Percentiles rank a stretch among this genome's conserved stretches.
Conservation (phyloP, 2,888 invertebrate genomes). For the Meliscaeva auricollis region DNA sequence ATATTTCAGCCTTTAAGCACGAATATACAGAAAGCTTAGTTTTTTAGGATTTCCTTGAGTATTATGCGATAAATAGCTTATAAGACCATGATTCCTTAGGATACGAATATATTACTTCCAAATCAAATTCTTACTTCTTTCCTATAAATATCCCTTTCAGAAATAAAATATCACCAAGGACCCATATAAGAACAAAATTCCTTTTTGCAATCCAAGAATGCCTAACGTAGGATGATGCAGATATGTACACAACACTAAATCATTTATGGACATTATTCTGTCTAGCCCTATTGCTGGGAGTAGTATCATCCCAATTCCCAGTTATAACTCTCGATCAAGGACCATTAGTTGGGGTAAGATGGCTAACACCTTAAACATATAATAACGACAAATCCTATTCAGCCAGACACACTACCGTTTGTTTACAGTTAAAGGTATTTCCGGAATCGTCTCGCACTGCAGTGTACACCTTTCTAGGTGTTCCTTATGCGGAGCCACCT, state of each 20-base stretch:
- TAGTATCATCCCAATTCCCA: conserved; percentile 59
- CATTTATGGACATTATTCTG: conserved; percentile 40
- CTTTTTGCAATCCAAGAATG: conserved; percentile 50
- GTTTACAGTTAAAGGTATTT: conserved; percentile 87
- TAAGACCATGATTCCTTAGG: neutral
- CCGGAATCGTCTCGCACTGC: conserved; percentile 87
- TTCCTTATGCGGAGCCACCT: conserved; percentile 93
- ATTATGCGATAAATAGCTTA: neutral
- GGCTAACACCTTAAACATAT: conserved; percentile 28
- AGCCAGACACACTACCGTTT: neutral
- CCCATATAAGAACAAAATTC: neutral
- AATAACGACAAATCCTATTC: conserved; percentile 50
- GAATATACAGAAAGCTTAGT: neutral
- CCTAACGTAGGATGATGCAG: conserved; percentile 53
- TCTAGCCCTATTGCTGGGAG: conserved; percentile 23
- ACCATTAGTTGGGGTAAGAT: conserved; percentile 75
- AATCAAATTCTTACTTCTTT: neutral
- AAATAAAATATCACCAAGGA: conserved; percentile 1
- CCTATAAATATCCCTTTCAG: conserved; percentile 18
- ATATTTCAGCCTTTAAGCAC: neutral
- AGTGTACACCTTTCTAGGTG: conserved; percentile 89
- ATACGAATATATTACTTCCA: neutral
- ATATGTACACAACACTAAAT: conserved; percentile 47
- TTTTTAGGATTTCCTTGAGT: neutral
- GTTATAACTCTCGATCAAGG: conserved; percentile 74